Conservation (phyloP, 2,113 vertebrate genomes). For the Glareola pratincola region DNA sequence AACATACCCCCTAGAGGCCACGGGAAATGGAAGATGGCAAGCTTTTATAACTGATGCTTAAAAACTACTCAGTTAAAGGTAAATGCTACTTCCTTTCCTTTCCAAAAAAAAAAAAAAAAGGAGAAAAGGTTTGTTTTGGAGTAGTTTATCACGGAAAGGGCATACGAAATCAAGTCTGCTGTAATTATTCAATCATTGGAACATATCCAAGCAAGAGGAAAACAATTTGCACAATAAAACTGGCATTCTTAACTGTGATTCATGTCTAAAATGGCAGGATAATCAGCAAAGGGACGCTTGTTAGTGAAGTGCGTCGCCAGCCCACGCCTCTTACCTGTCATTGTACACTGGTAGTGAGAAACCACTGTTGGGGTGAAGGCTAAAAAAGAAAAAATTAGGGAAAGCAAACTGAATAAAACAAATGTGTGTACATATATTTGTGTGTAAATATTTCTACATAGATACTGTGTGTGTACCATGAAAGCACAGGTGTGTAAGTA, state of each 20-base stretch:
- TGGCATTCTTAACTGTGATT: slow-evolving; percentile 61
- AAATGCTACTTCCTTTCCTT: background rate
- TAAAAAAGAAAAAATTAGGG: slow-evolving; percentile 69
- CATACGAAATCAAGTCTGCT: background rate
- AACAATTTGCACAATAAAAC: slow-evolving; percentile 10
- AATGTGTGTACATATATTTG: slow-evolving; percentile 60
- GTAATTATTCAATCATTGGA: background rate
- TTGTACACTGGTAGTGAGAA: slow-evolving; percentile 72
- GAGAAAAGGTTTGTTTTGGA: background rate
- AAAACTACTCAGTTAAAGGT: background rate
- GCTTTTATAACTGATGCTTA: background rate
- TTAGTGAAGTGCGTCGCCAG: slow-evolving; percentile 57
- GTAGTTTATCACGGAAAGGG: slow-evolving; percentile 27
- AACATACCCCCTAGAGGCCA: slow-evolving; percentile 18
- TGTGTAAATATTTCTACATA: slow-evolving; percentile 54
- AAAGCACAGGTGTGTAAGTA: slow-evolving; percentile 44
- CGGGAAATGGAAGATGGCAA: slow-evolving; percentile 26
- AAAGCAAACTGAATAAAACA: slow-evolving; percentile 70
- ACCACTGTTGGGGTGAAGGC: slow-evolving; percentile 73
- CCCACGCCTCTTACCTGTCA: slow-evolving; percentile 64
- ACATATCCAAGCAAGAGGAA: slow-evolving; percentile 38
- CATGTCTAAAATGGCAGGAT: slow-evolving; percentile 68
- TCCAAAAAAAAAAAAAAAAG: background rate
- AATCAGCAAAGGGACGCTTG: slow-evolving; percentile 68
- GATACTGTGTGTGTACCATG: slow-evolving; percentile 46